Conservation (phyloP, 2,113 vertebrate genomes). For the Platichthys stellatus region DNA sequence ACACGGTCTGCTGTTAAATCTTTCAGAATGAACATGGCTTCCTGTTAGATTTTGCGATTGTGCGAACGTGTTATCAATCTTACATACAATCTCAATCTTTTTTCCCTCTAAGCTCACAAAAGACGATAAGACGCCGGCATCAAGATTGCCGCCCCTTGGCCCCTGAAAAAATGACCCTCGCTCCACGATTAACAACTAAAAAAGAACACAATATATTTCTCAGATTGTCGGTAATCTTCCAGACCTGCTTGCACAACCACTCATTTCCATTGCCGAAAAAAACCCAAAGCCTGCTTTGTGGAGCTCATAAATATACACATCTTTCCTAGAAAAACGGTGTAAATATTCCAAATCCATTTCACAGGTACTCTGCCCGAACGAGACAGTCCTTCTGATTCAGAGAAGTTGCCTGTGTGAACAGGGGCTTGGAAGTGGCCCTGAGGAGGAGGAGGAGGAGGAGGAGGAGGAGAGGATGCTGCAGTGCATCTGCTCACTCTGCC, state of each 20-base stretch:
- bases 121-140: slow-evolving; percentile 40
- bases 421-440: slow-evolving; percentile 5
- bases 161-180: slow-evolving; percentile 21
- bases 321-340: slow-evolving; percentile 4
- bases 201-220: slow-evolving; percentile 28
- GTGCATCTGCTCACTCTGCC: slow-evolving; percentile 38
- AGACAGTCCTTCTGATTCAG: slow-evolving; percentile 39
- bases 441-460: slow-evolving; percentile 19
- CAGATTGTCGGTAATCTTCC: slow-evolving; percentile 36
- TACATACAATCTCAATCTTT: slow-evolving; percentile 24
- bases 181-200: neutral
- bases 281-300: slow-evolving; percentile 57
- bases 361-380: slow-evolving; percentile 34
- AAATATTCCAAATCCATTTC: slow-evolving; percentile 32
- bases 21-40: slow-evolving; percentile 29
- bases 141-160: slow-evolving; percentile 29
- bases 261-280: slow-evolving; percentile 47
- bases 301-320: slow-evolving; percentile 16
- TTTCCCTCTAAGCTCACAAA: slow-evolving; percentile 51
- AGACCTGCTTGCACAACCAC: slow-evolving; percentile 47
- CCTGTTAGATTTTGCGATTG: slow-evolving; percentile 27
- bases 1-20: slow-evolving; percentile 25
- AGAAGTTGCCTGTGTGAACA: neutral
- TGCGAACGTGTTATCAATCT: slow-evolving; percentile 44
- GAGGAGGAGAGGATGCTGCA: slow-evolving; percentile 14